Evolutionary conservation across 2,113 vertebrate species (phyloP), one percentile per base, ranked within the genome.

Genomic region (Suricata suricatta): DNA sequence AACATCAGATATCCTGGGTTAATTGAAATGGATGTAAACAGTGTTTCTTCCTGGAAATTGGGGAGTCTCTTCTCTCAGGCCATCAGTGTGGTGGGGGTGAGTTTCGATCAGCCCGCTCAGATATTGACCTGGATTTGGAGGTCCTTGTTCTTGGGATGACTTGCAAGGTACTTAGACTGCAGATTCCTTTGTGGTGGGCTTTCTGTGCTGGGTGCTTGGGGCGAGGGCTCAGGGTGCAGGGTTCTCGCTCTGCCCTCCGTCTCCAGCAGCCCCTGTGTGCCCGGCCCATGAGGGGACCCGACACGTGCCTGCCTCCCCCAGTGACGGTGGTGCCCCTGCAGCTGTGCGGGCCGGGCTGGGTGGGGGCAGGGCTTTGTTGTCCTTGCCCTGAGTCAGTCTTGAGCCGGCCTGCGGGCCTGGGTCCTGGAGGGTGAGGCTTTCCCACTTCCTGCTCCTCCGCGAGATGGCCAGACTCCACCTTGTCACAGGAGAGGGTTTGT

Each of bases 401-500:
- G 54, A 77, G 77, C 33, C 5, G 41, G n/a, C 3, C n/a, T 64
- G 11, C 29, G 41, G 25, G 25, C 79, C n/a, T 10, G 14, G 44
- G 71, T 25, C 19, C 3, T 6, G 3, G n/a, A 66, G 29, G 27
- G 1, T 5, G 13, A 77, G 31, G 29, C 16, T 19, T 60, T 50
- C 79, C 47, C 31, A 29, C 29, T 2, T 35, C 57, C 13, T 33
- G 31, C n/a, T 54, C 50, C 15, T 33, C 2, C 1, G 29, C 2
- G 13, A 29, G 19, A 13, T 0, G 0, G 7, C 25, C 3, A 31
- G 38, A 8, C 29, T 21, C 63, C 9, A 2, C 23, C 35, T 14
- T 79, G 35, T 29, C 12, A 9, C 1, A 16, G 82, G 19, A 21
- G 1, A 23, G 35, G 63, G 8, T 47, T 10, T 5, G 8, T 38